Percentiles rank a stretch among this genome's conserved stretches.
Conservation (phyloP, 1,140 invertebrate genomes). For the Sarcophaga bullata region DNA sequence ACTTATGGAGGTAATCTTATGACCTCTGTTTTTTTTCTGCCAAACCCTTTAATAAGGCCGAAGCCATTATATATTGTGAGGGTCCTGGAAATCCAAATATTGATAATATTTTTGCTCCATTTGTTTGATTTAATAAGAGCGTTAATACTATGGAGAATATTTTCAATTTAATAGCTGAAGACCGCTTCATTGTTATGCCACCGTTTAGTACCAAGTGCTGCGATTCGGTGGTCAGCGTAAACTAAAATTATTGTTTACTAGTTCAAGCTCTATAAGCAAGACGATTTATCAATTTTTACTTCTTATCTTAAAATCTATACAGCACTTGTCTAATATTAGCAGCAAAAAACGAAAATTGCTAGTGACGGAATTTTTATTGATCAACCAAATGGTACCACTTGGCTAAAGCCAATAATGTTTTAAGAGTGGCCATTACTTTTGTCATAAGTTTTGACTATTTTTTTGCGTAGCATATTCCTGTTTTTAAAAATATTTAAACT, state of each 20-base stretch:
- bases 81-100: constrained; percentile 57
- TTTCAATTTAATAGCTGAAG: neutral
- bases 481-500: too few species aligned
- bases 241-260: neutral
- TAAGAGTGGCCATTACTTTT: too few species aligned
- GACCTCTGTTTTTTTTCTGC: constrained; percentile 72
- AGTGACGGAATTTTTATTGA: too few species aligned
- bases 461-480: too few species aligned
- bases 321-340: neutral
- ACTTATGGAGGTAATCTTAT: constrained; percentile 76
- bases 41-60: constrained; percentile 72
- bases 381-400: too few species aligned
- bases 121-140: neutral
- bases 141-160: neutral
- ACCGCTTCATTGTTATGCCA: neutral
- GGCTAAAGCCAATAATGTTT: too few species aligned
- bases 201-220: neutral
- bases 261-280: neutral
- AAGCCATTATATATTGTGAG: constrained; percentile 59
- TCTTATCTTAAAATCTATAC: neutral
- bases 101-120: constrained; percentile 53
- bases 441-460: too few species aligned
- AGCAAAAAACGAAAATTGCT: neutral
- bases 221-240: neutral
- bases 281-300: neutral